phyloP scores from a whole-genome alignment of 2,888 invertebrate species.

The Cataglyphis cursor region DNA sequence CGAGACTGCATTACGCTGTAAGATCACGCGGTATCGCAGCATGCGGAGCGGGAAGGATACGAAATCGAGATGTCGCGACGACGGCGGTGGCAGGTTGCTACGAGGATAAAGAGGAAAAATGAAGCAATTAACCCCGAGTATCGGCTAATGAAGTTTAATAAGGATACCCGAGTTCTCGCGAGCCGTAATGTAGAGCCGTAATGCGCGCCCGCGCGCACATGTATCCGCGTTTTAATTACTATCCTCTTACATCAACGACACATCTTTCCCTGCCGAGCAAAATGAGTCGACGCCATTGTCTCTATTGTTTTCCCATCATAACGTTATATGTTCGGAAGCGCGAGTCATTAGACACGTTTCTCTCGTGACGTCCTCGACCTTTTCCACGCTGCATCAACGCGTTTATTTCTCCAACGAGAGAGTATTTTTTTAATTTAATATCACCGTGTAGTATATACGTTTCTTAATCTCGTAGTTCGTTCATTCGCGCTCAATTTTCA shows the following conservation, averaged over 20 bases:
- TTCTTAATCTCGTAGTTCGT: not conserved
- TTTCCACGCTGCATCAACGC: not conserved
- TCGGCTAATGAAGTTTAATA: constrained; percentile 73
- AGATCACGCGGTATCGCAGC: not conserved
- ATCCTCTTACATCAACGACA: constrained; percentile 42
- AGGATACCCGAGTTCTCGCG: constrained; percentile 55
- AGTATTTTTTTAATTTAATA: constrained; percentile 41
- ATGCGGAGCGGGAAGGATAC: constrained; percentile 22
- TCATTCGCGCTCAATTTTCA: constrained; percentile 13
- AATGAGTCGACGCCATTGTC: constrained; percentile 36
- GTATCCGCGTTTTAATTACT: constrained; percentile 53
- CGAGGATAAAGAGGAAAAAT: constrained; percentile 58
- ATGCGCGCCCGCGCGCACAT: not conserved
- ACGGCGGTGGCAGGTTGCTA: not conserved
- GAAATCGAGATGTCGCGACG: constrained; percentile 25
- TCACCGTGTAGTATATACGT: not conserved
- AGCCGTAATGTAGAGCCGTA: constrained; percentile 31
- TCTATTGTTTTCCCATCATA: constrained; percentile 50
- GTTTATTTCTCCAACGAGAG: not conserved
- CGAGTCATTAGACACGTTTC: constrained; percentile 27
- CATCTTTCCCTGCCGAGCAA: constrained; percentile 17
- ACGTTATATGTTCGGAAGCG: constrained; percentile 38
- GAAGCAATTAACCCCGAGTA: constrained; percentile 73
- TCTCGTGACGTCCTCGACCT: constrained; percentile 8
- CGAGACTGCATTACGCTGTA: constrained; percentile 17